A percentile compares a stretch with the other conserved stretches of the same genome.
Conservation (phyloP, 2,888 invertebrate genomes). For the Nemapogon koenigi region DNA sequence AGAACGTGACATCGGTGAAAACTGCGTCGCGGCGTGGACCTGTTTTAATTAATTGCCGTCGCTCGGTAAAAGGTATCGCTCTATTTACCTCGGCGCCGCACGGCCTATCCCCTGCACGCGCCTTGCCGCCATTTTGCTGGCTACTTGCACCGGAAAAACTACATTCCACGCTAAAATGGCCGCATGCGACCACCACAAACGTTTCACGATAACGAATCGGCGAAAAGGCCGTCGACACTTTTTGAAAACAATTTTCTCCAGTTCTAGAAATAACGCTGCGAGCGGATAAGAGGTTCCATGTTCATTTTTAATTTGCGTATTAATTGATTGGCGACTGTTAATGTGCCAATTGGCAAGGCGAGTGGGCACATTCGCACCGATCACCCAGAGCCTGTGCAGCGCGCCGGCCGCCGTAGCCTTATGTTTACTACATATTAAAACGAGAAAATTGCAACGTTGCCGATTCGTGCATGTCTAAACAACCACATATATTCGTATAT, state of each 20-base stretch:
- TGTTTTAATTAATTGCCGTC: constrained; percentile 7
- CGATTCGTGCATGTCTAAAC: constrained; percentile 10
- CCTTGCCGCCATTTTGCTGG: constrained; percentile 10
- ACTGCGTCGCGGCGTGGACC: constrained; percentile 1
- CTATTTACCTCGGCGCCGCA: constrained; percentile 7
- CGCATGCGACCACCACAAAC: not conserved
- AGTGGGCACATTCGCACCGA: not conserved
- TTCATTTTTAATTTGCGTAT: too few species aligned
- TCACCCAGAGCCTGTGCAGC: not conserved
- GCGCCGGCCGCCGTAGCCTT: not conserved
- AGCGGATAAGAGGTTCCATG: too few species aligned
- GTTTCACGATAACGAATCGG: too few species aligned
- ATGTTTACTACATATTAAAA: not conserved
- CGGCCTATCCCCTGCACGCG: constrained; percentile 5
- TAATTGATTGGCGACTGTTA: too few species aligned
- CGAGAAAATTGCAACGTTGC: constrained; percentile 10
- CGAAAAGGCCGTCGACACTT: too few species aligned
- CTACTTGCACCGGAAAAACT: constrained; percentile 6
- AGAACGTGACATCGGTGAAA: constrained; percentile 6
- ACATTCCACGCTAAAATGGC: constrained; percentile 9
- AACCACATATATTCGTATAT: not conserved
- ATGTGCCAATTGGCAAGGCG: not conserved
- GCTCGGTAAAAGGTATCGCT: constrained; percentile 7
- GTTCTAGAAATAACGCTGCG: too few species aligned
- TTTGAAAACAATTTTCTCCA: too few species aligned